Evolutionary conservation across 2,888 invertebrate species (phyloP).

Genomic region (Chironomus riparius): DNA sequence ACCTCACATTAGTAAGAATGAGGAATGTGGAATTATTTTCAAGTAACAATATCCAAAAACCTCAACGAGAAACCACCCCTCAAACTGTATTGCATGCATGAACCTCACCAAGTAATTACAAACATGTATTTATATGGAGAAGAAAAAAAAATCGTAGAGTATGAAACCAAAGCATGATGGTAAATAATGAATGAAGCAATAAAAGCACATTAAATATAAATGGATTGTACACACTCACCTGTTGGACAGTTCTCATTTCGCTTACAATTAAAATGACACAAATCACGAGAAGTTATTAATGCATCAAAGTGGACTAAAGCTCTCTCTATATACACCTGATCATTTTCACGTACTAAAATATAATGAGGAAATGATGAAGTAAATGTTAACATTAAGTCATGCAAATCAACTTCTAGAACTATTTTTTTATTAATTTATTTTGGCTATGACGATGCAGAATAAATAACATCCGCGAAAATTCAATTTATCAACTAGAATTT

Average conservation of each 20-base stretch:
- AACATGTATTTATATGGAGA: too few relatives aligned
- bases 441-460: too few relatives aligned
- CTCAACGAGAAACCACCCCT: too few relatives aligned
- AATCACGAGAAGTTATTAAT: constrained; percentile 64
- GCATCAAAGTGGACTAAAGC: constrained; percentile 79
- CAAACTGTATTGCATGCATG: too few relatives aligned
- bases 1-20: too few relatives aligned
- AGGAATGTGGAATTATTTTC: too few relatives aligned
- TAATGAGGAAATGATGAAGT: neutral
- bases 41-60: too few relatives aligned
- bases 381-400: neutral
- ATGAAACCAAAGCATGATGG: neutral
- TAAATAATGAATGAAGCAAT: neutral
- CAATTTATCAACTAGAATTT: too few relatives aligned
- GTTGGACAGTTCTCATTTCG: constrained; percentile 80
- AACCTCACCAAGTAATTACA: too few relatives aligned
- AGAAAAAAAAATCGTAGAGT: neutral
- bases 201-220: neutral
- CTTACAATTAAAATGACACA: constrained; percentile 79
- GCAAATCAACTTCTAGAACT: too few relatives aligned
- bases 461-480: too few relatives aligned
- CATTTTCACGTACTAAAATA: constrained; percentile 38
- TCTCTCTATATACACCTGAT: constrained; percentile 64
- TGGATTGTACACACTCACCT: constrained; percentile 44
- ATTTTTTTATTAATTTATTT: too few relatives aligned